These are phyloP conservation scores for Cacoxenus indagator DNA, from an alignment of 2,888 invertebrate genomes.

Conservation along the genomic window DNA sequence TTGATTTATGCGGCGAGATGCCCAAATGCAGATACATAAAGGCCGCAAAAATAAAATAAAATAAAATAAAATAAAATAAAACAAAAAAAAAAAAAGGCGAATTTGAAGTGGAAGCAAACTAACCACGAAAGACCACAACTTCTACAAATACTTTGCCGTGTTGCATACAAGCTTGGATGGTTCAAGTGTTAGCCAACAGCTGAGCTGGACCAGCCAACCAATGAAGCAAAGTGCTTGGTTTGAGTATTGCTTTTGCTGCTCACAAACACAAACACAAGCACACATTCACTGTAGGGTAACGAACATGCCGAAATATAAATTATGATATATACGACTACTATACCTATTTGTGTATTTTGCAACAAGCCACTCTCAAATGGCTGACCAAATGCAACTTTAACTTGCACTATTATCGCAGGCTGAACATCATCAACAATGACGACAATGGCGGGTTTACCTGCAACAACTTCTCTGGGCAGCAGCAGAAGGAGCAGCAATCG, in stretches of 20 bases:
- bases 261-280: not conserved
- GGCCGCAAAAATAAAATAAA: not conserved
- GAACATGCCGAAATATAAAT: conserved; percentile 4
- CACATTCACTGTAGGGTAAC: conserved; percentile 2
- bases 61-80: not conserved
- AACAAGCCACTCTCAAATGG: not conserved
- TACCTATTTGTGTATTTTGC: conserved; percentile 5
- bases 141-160: not conserved
- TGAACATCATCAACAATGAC: not conserved
- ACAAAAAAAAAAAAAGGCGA: not conserved
- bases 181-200: not conserved
- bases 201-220: not conserved
- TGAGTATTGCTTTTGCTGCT: not conserved
- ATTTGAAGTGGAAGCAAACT: no score
- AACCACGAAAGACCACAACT: not conserved
- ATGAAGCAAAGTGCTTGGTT: not conserved
- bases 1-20: conserved; percentile 61
- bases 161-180: not conserved
- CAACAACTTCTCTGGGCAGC: no score
- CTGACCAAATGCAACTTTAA: not conserved
- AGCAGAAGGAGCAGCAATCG: not conserved
- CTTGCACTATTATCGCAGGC: not conserved
- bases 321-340: no score
- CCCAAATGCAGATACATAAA: conserved; percentile 48
- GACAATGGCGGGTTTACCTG: not conserved